Evolutionary conservation across 2,113 vertebrate genomes (phyloP), one percentile per base, ranked within the genome.

Genomic region (Erythrocebus patas): DNA sequence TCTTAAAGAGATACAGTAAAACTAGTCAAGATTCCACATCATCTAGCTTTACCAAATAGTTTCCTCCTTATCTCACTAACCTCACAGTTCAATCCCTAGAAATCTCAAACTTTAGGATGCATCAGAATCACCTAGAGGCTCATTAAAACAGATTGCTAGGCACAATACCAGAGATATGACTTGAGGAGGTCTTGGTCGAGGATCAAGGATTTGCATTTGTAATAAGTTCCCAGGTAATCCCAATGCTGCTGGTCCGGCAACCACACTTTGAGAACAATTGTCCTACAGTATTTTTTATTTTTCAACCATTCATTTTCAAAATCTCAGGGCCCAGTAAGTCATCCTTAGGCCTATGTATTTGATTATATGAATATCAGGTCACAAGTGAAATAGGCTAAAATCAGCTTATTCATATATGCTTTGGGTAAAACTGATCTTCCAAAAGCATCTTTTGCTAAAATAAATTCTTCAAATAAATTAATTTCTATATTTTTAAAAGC

Each of bases 401-500:
- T 82, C 40, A 85, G 72, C 43, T 91, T 96, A 85, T 90, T 95
- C 76, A 20, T 64, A 81, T 73, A 93, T 86, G 81, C 73, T 97
- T 93, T 93, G 95, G 73, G 55, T 89, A 93, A 95, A 93, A 89
- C 20, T 87, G 32, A 90, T 91, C 84, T 92, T 87, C 93, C 30
- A 55, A 93, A 97, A 93, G 43, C 87, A 68, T 32, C 61, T 95
- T 93, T 93, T 82, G 43, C 73, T 95, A 96, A 91, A 94, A 59
- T 73, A 91, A 93, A 93, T 91, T 97, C 92, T 91, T 97, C 98
- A 97, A 96, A 97, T 57, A 95, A 89, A 16, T 80, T 97, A 61
- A 91, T 82, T 95, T 95, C 52, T 95, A 78, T 61, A 35, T 97
- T 94, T 93, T 89, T 95, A 17, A 66, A 96, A 94, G 73, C 70